These are phyloP conservation scores for Spinus olivaceus DNA, from an alignment of 2,797 vertebrate species.

Conservation along the genomic window DNA sequence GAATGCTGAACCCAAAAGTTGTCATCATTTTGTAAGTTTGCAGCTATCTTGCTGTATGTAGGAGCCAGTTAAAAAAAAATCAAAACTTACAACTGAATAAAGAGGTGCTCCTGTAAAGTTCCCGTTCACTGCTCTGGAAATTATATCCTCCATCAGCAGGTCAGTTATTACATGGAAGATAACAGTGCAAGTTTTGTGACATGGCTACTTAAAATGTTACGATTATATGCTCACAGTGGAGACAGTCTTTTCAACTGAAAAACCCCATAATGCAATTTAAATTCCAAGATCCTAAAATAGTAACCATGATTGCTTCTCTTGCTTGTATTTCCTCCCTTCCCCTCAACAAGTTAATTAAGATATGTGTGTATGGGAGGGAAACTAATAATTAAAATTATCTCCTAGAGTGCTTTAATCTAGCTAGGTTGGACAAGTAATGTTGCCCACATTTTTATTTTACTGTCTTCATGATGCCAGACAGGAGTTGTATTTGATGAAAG, in stretches of 20 bases:
- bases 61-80: not conserved
- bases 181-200: not conserved
- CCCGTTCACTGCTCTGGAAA: constrained; percentile 24
- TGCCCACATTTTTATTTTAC: not conserved
- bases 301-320: not conserved
- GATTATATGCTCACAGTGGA: not conserved
- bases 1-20: not conserved
- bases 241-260: not conserved
- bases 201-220: not conserved
- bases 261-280: not conserved
- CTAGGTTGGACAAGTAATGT: not conserved
- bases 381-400: not conserved
- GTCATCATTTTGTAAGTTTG: constrained; percentile 8
- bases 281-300: not conserved
- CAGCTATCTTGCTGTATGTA: not conserved
- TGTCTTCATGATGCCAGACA: not conserved
- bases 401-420: not conserved
- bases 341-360: not conserved
- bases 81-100: constrained; percentile 30
- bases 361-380: not conserved
- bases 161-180: constrained; percentile 7
- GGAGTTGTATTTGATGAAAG: not conserved
- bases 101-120: constrained; percentile 18
- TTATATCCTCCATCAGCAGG: constrained; percentile 12
- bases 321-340: not conserved